Conservation (phyloP, 2,797 vertebrate species). For the Hippoglossus hippoglossus region DNA sequence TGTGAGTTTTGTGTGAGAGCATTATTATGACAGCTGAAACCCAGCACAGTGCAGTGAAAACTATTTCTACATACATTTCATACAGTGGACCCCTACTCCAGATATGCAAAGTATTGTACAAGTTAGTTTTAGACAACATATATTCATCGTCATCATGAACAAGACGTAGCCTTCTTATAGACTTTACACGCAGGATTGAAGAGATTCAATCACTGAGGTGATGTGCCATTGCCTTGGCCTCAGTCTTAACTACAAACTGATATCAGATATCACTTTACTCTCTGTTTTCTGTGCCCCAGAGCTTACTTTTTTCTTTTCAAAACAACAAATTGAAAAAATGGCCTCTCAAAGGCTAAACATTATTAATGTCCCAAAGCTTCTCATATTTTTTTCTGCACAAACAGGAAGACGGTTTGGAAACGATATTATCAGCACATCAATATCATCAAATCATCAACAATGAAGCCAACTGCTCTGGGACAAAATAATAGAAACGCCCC, state of each 20-base stretch:
- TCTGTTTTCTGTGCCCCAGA: conserved; percentile 2
- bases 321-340: background rate
- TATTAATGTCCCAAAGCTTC: background rate
- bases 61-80: background rate
- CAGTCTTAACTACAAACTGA: conserved; percentile 19
- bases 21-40: background rate
- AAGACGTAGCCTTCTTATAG: background rate
- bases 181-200: background rate
- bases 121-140: background rate
- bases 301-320: background rate
- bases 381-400: background rate
- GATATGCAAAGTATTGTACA: too few relatives aligned
- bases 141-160: background rate
- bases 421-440: background rate
- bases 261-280: background rate
- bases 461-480: background rate
- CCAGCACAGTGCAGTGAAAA: background rate
- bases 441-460: background rate
- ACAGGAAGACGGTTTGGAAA: background rate
- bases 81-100: background rate
- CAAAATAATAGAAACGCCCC: background rate
- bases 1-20: too few relatives aligned
- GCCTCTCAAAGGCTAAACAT: background rate
- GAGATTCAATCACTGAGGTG: background rate
- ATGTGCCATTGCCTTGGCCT: background rate